These are phyloP conservation scores for Acronicta aceris DNA, from an alignment of 2,888 invertebrate genomes.

Conservation along the genomic window DNA sequence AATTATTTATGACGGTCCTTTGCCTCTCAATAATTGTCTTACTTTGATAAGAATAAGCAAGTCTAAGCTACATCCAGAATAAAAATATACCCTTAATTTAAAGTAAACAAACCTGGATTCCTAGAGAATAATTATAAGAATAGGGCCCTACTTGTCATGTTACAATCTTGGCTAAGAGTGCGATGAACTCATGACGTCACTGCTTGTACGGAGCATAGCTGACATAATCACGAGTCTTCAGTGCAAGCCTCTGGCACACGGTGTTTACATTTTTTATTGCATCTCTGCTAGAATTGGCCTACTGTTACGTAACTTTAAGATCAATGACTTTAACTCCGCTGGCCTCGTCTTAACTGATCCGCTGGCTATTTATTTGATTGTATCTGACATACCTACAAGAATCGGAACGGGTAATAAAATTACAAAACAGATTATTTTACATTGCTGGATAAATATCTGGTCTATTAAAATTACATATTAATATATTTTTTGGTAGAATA, in stretches of 20 bases:
- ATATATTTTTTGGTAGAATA: too few relatives aligned
- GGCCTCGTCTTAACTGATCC: slow-evolving; percentile 19
- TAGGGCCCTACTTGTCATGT: not conserved
- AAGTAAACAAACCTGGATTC: too few relatives aligned
- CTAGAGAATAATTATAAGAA: too few relatives aligned
- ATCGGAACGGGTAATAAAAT: not conserved
- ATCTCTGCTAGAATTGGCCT: slow-evolving; percentile 51
- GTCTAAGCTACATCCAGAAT: too few relatives aligned
- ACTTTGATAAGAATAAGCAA: too few relatives aligned
- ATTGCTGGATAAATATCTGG: too few relatives aligned
- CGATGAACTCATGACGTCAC: slow-evolving; percentile 64
- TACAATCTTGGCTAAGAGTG: slow-evolving; percentile 47
- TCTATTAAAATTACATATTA: too few relatives aligned
- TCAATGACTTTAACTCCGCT: slow-evolving; percentile 59
- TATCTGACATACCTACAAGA: slow-evolving; percentile 2
- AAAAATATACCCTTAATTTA: too few relatives aligned
- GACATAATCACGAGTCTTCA: slow-evolving; percentile 31
- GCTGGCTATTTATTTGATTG: slow-evolving; percentile 9
- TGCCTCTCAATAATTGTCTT: too few relatives aligned
- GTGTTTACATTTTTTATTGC: slow-evolving; percentile 77
- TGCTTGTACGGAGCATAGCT: slow-evolving; percentile 21
- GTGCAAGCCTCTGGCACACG: slow-evolving; percentile 18
- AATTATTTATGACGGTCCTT: too few relatives aligned
- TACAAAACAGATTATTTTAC: not conserved
- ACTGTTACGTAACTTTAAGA: slow-evolving; percentile 59